Conservation (phyloP, 2,797 vertebrate genomes). For the Amniataba percoides region DNA sequence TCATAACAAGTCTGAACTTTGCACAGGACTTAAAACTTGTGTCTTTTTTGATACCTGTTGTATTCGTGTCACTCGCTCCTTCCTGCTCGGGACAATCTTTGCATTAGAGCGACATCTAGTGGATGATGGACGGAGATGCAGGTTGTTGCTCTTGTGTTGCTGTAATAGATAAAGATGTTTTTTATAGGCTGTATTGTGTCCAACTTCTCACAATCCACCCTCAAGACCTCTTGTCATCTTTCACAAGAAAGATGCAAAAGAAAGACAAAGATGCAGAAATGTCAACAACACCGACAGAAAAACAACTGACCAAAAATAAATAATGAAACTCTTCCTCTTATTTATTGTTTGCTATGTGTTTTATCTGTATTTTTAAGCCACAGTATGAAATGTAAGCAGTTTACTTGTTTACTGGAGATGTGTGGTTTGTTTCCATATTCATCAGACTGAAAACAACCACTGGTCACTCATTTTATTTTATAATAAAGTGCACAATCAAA, state of each 20-base stretch:
- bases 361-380: not conserved
- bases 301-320: not conserved
- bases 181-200: not conserved
- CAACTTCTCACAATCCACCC: not conserved
- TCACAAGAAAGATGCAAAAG: not conserved
- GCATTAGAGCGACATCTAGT: conserved; percentile 66
- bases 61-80: not conserved
- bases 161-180: not conserved
- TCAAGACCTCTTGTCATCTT: not conserved
- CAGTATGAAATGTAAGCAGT: not conserved
- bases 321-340: not conserved
- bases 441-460: not conserved
- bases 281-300: not conserved
- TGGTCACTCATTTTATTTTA: not conserved
- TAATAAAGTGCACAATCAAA: not conserved
- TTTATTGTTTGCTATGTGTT: not conserved
- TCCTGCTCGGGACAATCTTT: not conserved
- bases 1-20: not conserved
- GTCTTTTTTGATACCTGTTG: not conserved
- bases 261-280: not conserved
- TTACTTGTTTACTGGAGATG: not conserved
- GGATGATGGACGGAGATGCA: conserved; percentile 29
- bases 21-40: not conserved
- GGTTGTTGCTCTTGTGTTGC: not conserved
- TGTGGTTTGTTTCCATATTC: not conserved